These are phyloP conservation scores for Bradypodion ventrale DNA, from an alignment of 2,797 vertebrate genomes.

Conservation along the genomic window DNA sequence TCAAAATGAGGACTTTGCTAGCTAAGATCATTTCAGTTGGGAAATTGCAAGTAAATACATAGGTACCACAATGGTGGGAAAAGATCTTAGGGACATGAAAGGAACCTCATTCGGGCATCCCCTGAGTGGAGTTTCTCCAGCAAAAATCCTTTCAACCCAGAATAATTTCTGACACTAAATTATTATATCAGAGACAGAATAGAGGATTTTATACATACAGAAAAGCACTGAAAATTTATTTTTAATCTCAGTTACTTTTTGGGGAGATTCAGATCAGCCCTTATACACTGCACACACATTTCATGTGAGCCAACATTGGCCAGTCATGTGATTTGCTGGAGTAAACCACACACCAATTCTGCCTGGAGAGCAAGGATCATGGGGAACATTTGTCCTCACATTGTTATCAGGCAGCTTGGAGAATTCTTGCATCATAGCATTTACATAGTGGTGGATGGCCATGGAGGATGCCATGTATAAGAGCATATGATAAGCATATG, in stretches of 20 bases:
- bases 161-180: no score
- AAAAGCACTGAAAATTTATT: no score
- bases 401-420: no score
- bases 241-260: not conserved
- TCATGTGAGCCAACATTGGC: not conserved
- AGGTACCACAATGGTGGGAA: no score
- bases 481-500: not conserved
- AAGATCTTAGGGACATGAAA: no score
- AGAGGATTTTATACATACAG: not conserved
- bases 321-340: not conserved
- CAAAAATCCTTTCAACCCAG: no score
- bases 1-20: not conserved
- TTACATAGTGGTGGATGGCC: not conserved
- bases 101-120: no score
- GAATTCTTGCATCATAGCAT: no score
- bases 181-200: not conserved
- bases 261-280: not conserved
- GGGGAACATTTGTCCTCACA: not conserved
- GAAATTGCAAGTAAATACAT: no score
- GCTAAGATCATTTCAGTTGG: not conserved
- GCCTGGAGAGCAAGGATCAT: not conserved
- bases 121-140: no score
- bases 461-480: not conserved
- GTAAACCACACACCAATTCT: not conserved
- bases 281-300: not conserved